Base-by-base conservation (phyloP, 2,888 invertebrate species). In the Punctoribates punctum region DNA sequence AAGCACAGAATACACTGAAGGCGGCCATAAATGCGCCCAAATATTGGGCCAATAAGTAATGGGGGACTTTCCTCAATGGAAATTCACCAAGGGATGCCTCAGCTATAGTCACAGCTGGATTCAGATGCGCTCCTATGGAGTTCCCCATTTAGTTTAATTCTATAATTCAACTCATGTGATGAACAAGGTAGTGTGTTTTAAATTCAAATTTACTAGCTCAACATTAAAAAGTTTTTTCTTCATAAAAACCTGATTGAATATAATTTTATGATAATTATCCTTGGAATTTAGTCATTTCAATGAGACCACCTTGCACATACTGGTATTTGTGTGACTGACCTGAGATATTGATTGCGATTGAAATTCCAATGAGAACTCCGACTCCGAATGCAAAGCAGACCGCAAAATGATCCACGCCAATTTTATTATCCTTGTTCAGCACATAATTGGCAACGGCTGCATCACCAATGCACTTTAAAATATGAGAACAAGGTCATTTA, bases 61-160 rank as follows among this genome's bases (percentile, higher is more conserved):
- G 80, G 0, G 83, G 80, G 25, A 85, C 83, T 76, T 84, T 82
- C 15, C 74, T 79, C 80, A 83, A 82, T 4, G 82, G 81, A 62
- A 85, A 81, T 78, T 84, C 84, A 23, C 84, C 83, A 78, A 84
- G 81, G 20, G 83, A 78, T 42, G 85, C 83, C 81, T 85, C 81
- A 76, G 84, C 65, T 17, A 65, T 17, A 1, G 65, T 65, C 15
- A 65, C 65, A 15, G 34, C 34, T 1, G 65, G 65, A 23, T 65
- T 65, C 3, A 65, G 27, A 25, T 65, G 65, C 1, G 34, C 29
- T 23, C 65, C 65, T 65, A 54, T 34, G 34, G 5, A 34, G 34
- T 34, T 34, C 34, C 34, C 8, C 34, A 8, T 8, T 4, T 8
- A 51, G 51, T 51, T 51, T n/a, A n/a, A n/a, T n/a, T n/a, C n/a